Percentiles rank a stretch among this genome's conserved stretches.
phyloP scores from a whole-genome alignment of 1,140 invertebrate genomes.

The Neodiprion fabricii region DNA sequence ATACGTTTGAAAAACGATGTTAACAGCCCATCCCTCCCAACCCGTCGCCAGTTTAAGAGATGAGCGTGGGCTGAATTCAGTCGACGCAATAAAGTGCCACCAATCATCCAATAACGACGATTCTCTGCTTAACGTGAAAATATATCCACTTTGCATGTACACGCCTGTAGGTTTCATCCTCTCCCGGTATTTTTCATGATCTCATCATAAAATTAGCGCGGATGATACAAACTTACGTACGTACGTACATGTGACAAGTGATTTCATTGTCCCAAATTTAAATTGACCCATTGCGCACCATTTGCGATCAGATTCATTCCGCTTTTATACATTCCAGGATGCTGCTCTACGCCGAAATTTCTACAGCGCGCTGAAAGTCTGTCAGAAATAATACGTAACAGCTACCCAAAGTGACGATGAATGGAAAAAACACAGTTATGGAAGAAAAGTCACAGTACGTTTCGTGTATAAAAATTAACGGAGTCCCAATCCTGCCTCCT shows the following conservation, averaged over 20 bases:
- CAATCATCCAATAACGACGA: background rate
- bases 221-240: no score
- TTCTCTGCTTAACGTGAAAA: no score
- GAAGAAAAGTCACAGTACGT: slow-evolving; percentile 42
- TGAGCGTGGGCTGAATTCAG: no score
- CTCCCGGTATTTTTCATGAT: background rate
- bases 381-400: slow-evolving; percentile 33
- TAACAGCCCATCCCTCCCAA: background rate
- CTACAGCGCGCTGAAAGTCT: slow-evolving; percentile 30
- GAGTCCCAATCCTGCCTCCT: slow-evolving; percentile 68
- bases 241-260: no score
- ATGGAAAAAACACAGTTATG: slow-evolving; percentile 19
- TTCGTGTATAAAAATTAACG: slow-evolving; percentile 68
- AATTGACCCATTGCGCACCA: no score
- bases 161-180: background rate
- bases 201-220: background rate
- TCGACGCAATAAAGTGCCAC: background rate
- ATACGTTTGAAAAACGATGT: background rate
- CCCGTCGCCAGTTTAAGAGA: background rate
- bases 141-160: background rate
- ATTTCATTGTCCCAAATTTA: background rate
- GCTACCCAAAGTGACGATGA: slow-evolving; percentile 38
- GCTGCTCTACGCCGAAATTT: slow-evolving; percentile 27
- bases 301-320: no score
- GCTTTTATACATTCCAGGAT: background rate